phyloP scores from a whole-genome alignment of 1,140 invertebrate genomes.

The Caligus rogercresseyi region DNA sequence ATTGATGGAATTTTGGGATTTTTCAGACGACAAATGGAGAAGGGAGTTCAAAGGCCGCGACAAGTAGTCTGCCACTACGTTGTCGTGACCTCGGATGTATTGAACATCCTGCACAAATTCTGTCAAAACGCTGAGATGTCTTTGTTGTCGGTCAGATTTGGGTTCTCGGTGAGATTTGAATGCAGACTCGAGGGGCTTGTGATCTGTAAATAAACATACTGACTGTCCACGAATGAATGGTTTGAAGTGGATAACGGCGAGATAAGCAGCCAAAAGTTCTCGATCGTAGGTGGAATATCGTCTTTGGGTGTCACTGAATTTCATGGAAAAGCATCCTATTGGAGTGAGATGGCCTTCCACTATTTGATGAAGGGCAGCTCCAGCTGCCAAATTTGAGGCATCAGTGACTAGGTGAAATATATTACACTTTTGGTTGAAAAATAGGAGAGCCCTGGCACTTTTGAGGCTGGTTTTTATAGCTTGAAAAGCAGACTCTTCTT shows the following conservation, averaged over 20 bases:
- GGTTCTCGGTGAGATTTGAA: neutral
- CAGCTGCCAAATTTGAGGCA: constrained; percentile 16
- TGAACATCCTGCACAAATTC: no score
- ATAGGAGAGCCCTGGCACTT: neutral
- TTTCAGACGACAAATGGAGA: no score
- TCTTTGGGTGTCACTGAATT: constrained; percentile 14
- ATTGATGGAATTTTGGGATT: constrained; percentile 10
- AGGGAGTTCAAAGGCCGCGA: no score
- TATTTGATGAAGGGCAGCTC: constrained; percentile 19
- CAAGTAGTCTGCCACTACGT: no score
- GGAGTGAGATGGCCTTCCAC: neutral
- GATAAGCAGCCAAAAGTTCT: constrained; percentile 22
- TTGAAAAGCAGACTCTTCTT: neutral
- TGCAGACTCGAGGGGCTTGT: constrained; percentile 7
- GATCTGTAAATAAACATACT: constrained; percentile 21
- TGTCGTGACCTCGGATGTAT: no score
- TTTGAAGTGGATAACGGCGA: constrained; percentile 18
- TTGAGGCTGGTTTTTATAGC: constrained; percentile 8
- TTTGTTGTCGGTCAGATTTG: no score
- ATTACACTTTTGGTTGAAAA: neutral
- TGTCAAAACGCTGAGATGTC: no score
- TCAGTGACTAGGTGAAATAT: constrained; percentile 20
- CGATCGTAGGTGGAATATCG: constrained; percentile 21
- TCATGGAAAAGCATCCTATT: constrained; percentile 19
- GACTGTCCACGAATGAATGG: constrained; percentile 15